phyloP scores from a whole-genome alignment of 2,113 vertebrate genomes.

The Pedionomus torquatus region DNA sequence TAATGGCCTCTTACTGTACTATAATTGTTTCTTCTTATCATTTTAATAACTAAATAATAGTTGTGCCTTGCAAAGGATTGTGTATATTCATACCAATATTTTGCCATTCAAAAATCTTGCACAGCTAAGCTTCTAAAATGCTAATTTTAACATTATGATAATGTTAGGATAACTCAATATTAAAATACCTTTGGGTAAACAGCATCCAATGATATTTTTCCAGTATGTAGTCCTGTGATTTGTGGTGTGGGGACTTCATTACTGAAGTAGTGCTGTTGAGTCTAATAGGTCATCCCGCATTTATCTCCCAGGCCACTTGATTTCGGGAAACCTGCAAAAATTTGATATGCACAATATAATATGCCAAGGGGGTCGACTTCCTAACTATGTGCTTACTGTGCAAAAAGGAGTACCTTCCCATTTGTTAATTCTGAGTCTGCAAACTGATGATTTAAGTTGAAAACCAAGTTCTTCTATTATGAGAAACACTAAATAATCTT shows the following conservation, averaged over 20 bases:
- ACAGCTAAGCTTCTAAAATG: neutral
- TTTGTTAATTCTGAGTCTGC: neutral
- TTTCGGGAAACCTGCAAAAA: neutral
- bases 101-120: neutral
- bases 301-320: neutral
- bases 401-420: neutral
- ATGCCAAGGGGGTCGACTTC: neutral
- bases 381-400: neutral
- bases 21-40: neutral
- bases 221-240: rapidly evolving
- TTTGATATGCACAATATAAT: neutral
- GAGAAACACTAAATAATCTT: neutral
- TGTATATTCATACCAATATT: neutral
- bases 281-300: neutral
- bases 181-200: neutral
- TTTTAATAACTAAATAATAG: neutral
- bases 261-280: neutral
- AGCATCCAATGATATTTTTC: neutral
- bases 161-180: neutral
- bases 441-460: neutral
- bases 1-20: neutral
- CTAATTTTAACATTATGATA: neutral
- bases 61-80: neutral
- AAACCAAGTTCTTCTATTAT: neutral
- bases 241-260: neutral